phyloP scores from a whole-genome alignment of 1,140 invertebrate genomes.

The Amphibalanus amphitrite region DNA sequence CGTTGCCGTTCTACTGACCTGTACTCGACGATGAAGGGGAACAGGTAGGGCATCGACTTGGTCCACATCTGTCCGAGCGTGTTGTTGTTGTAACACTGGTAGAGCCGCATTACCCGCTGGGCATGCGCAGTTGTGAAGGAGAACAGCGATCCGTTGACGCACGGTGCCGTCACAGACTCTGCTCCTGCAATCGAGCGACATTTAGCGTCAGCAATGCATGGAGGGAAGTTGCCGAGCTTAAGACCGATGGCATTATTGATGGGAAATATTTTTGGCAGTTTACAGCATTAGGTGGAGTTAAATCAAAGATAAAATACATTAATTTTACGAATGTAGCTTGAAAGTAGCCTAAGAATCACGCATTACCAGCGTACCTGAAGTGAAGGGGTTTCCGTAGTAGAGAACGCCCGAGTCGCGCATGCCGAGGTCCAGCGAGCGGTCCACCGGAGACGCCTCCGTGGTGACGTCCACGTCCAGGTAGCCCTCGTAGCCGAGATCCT shows the following conservation, averaged over 20 bases:
- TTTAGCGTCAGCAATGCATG: neutral
- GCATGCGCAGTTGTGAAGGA: conserved; percentile 11
- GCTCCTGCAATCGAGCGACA: neutral
- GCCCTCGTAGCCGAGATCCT: conserved; percentile 1
- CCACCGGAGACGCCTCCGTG: conserved; percentile 17
- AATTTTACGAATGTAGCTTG: too few relatives aligned
- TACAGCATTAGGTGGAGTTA: too few relatives aligned
- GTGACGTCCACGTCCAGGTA: neutral
- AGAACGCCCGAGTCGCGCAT: neutral
- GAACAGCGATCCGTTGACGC: neutral
- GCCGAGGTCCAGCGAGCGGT: neutral
- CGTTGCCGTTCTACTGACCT: conserved; percentile 31
- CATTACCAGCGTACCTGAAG: too few relatives aligned
- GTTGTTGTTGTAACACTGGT: conserved; percentile 39
- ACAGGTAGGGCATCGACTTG: conserved; percentile 39
- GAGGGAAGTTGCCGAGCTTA: too few relatives aligned
- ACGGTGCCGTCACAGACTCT: neutral
- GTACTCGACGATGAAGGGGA: conserved; percentile 43
- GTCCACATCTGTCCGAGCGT: conserved; percentile 40
- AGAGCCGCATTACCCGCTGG: conserved; percentile 33
- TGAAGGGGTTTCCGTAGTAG: conserved; percentile 1
- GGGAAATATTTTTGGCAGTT: too few relatives aligned
- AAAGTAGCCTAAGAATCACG: too few relatives aligned
- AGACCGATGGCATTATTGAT: too few relatives aligned
- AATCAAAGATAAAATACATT: too few relatives aligned